These are phyloP conservation scores for Exephanes ischioxanthus DNA, from an alignment of 2,888 invertebrate genomes.

Conservation along the genomic window DNA sequence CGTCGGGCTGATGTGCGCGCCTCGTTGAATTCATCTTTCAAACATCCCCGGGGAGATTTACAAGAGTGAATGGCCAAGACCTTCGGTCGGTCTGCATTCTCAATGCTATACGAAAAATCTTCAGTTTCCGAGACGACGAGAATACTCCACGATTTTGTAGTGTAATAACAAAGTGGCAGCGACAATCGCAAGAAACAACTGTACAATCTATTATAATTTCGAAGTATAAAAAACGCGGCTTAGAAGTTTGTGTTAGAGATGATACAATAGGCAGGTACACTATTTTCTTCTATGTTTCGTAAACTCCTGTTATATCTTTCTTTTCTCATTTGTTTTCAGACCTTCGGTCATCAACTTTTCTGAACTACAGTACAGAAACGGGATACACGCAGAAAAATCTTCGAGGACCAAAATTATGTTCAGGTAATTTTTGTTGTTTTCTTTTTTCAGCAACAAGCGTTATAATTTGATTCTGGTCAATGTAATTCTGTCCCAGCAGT, in stretches of 20 bases:
- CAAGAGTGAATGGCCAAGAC: background rate
- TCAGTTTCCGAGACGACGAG: constrained; percentile 22
- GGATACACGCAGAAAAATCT: constrained; percentile 29
- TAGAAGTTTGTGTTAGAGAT: constrained; percentile 23
- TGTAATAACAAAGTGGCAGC: constrained; percentile 43
- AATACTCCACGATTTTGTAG: background rate
- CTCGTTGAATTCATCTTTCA: background rate
- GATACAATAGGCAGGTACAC: constrained; percentile 63
- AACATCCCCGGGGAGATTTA: background rate
- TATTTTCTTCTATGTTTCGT: constrained; percentile 61
- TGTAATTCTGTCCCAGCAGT: background rate
- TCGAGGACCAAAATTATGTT: background rate
- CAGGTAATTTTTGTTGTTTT: background rate
- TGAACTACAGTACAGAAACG: constrained; percentile 33
- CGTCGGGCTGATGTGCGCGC: background rate
- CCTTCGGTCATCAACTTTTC: background rate
- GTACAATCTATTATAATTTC: constrained; percentile 42
- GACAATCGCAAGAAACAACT: constrained; percentile 38
- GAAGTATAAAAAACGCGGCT: constrained; percentile 61
- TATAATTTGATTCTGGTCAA: background rate
- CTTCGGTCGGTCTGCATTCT: background rate
- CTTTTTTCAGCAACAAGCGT: background rate
- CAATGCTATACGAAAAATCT: constrained; percentile 24
- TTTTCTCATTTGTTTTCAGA: background rate
- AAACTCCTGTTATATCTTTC: background rate